Evolutionary conservation across 1,140 invertebrate genomes (phyloP), one percentile per base, ranked within the genome.

Genomic region (Leptestheria dahalacensis): DNA sequence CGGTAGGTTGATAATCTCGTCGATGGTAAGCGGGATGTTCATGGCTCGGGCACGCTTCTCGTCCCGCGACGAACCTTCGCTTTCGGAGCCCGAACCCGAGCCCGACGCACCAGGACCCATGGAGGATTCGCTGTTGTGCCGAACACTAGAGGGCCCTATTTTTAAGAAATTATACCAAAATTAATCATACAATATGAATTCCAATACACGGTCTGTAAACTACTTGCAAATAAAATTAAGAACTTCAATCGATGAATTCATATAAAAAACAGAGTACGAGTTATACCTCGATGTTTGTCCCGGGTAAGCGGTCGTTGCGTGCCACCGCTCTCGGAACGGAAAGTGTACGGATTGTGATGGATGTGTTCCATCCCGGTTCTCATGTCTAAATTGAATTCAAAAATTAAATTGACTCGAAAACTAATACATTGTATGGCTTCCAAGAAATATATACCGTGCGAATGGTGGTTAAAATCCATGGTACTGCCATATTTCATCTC

Each of bases 1-100:
- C 1, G 93, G 92, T 57, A 95, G 73, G 69, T 96, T 93, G 48
- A 97, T 94, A 56, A 98, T 96, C 63, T 96, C 91, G 48, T 82
- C 80, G 1, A 94, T 86, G 1, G 83, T 72, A 60, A 97, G 84
- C 0, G 92, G 92, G 65, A 90, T 79, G 63, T 81, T 87, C 51
- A 92, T 70, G 23, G 84, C 77, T 47, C 84, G 77, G 2, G 88
- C 86, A 60, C 85, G 77, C 67, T 91, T 91, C 65, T 92, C 86
- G 71, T 94, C 91, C 62, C 89, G 73, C 41, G 84, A 81, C 66
- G 87, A 65, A 69, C 86, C 81, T 64, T 85, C 82, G 1, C 84
- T 82, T 63, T 64, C 64, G 26, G 76, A 74, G 61, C 74, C 9
- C 50, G 41, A 52, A 29, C 58, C 29, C 48, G 48, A 23, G 28